Evolutionary conservation across 2,797 vertebrate species (phyloP), one percentile per base, ranked within the genome.

Genomic region (Naso thynnoides): DNA sequence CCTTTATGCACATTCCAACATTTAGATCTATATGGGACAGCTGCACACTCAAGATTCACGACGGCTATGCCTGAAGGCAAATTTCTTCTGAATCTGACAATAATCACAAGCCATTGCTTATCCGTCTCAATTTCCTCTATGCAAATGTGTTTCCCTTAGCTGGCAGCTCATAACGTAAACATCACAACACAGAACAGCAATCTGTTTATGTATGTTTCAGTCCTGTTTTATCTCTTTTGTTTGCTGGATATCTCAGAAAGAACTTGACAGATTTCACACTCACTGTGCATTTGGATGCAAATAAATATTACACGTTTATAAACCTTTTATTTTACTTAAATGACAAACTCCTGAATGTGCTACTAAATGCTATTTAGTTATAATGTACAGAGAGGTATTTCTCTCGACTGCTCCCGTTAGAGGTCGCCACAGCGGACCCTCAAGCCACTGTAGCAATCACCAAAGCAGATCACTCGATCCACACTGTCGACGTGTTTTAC

Each of bases 31-130:
- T 79, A 44, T 63, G 56, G 50, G 78, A 80, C 88, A 87, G 81
- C 81, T 84, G 85, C 64, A 70, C 53, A 47, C 66, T 76, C 52
- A 62, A 58, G 67, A 73, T 65, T 76, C 42, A 39, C 50, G 62
- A 79, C 79, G 50, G 38, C 60, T 60, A 72, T 8, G 77, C 84
- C 86, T 75, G 2, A 48, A 72, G 84, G 78, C 68, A 73, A 84
- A 70, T 44, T 26, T 65, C 19, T n/a, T 65, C 31, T 79, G 49
- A 85, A 83, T 79, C 53, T 82, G 38, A 78, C 52, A 79, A 70
- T 57, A 78, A 85, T 86, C 72, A 80, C 64, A 29, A 61, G 9
- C 54, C 38, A 67, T 19, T 81, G 45, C n/a, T 5, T 0, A 60
- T 36, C 24, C 23, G 31, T 72, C 56, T 53, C 21, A 31, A 49